Percentiles rank a stretch among this genome's conserved stretches.
Evolutionary conservation across 2,888 invertebrate species (phyloP).

Genomic region (Stomorhina lunata): DNA sequence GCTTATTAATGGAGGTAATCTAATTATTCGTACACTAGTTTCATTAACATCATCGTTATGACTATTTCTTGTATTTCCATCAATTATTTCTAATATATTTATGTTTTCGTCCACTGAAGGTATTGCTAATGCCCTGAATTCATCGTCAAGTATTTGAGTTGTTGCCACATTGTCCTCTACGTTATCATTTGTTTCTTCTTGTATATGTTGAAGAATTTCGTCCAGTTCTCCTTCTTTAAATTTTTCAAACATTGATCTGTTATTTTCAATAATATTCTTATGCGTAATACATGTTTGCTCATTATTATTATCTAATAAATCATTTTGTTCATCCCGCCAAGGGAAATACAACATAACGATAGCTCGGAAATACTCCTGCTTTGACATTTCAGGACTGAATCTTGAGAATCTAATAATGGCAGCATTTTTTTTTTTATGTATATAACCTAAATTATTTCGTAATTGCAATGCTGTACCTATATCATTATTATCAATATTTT

Average conservation of each 20-base stretch:
- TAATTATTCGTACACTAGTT: neutral
- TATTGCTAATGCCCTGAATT: constrained; percentile 31
- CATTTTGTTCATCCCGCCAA: neutral
- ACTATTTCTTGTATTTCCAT: neutral
- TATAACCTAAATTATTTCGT: neutral
- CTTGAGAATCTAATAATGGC: neutral
- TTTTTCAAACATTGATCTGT: neutral
- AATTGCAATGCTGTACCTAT: neutral
- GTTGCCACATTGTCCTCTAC: neutral
- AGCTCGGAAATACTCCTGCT: neutral
- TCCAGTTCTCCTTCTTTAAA: constrained; percentile 13
- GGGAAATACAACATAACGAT: neutral
- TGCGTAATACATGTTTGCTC: neutral
- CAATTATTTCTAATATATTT: constrained; percentile 8
- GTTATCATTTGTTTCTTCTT: neutral
- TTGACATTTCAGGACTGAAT: neutral
- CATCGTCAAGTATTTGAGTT: constrained; percentile 27
- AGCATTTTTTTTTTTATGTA: neutral
- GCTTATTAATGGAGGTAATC: constrained; percentile 15
- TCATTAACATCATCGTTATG: neutral
- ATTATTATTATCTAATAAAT: neutral
- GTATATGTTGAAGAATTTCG: neutral
- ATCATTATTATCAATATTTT: neutral
- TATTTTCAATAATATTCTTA: neutral
- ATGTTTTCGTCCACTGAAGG: constrained; percentile 15